A percentile compares a stretch with the other conserved stretches of the same genome.
Conservation (phyloP, 2,113 vertebrate species). For the Xyliphius kryptos region DNA sequence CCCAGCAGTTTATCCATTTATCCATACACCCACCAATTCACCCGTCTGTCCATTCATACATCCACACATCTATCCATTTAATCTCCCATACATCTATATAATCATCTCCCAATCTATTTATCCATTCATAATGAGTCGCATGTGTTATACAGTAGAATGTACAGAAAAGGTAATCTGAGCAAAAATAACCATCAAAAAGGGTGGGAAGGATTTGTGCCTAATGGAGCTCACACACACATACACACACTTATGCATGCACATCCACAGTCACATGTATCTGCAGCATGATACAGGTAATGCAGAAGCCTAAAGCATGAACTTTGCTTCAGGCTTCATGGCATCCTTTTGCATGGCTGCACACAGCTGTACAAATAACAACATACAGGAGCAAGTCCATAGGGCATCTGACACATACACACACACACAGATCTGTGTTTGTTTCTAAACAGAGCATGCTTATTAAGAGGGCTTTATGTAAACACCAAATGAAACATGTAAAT, state of each 20-base stretch:
- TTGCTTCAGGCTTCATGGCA: no score
- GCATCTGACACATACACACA: conserved; percentile 24
- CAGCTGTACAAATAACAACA: conserved; percentile 47
- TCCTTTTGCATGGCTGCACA: conserved; percentile 46
- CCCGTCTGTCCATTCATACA: no score
- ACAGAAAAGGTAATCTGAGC: no score
- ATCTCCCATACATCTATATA: no score
- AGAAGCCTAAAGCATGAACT: conserved; percentile 24
- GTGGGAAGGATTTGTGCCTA: no score
- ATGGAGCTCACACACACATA: conserved; percentile 19
- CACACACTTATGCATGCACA: conserved; percentile 21
- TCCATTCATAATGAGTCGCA: no score
- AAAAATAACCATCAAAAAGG: no score
- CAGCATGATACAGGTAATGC: conserved; percentile 12
- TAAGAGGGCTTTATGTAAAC: conserved; percentile 32
- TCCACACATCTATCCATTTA: no score
- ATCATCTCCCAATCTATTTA: no score
- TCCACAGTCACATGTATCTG: conserved; percentile 9
- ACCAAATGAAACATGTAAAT: conserved; percentile 25
- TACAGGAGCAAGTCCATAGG: conserved; percentile 30
- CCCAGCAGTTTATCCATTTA: no score
- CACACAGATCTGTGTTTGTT: conserved; percentile 41
- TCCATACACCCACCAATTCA: no score
- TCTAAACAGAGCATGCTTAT: conserved; percentile 49
- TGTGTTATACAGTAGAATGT: no score